Conservation (phyloP, 2,113 vertebrate species). For the Leuciscus idus region DNA sequence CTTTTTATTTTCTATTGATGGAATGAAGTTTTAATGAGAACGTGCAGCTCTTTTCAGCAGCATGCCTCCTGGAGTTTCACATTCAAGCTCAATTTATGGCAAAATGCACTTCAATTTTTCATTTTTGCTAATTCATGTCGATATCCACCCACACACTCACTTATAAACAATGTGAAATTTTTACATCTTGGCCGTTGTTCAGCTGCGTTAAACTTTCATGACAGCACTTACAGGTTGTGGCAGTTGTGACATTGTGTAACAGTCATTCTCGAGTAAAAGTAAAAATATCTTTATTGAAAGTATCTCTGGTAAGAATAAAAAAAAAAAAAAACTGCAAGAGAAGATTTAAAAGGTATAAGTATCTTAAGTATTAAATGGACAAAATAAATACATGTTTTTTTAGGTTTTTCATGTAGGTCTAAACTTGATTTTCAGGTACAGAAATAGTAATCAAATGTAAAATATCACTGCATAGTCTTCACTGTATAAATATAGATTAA, state of each 20-base stretch:
- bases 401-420: too few species aligned
- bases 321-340: neutral
- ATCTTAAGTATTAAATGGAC: too few species aligned
- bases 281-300: neutral
- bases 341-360: too few species aligned
- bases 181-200: neutral
- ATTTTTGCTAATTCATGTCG: slow-evolving; percentile 4
- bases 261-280: neutral
- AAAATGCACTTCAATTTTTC: neutral
- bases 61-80: neutral
- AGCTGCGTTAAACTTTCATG: neutral
- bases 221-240: neutral
- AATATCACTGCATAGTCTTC: too few species aligned
- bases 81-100: neutral
- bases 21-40: slow-evolving; percentile 15
- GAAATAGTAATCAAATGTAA: too few species aligned
- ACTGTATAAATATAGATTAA: too few species aligned
- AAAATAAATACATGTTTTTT: too few species aligned
- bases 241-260: neutral
- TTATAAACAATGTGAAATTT: neutral
- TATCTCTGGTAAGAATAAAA: neutral
- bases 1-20: slow-evolving; percentile 19
- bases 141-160: neutral
- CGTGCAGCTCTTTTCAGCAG: neutral
- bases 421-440: too few species aligned